Evolutionary conservation across 2,797 vertebrate species (phyloP).

Genomic region (Sciurus carolinensis): DNA sequence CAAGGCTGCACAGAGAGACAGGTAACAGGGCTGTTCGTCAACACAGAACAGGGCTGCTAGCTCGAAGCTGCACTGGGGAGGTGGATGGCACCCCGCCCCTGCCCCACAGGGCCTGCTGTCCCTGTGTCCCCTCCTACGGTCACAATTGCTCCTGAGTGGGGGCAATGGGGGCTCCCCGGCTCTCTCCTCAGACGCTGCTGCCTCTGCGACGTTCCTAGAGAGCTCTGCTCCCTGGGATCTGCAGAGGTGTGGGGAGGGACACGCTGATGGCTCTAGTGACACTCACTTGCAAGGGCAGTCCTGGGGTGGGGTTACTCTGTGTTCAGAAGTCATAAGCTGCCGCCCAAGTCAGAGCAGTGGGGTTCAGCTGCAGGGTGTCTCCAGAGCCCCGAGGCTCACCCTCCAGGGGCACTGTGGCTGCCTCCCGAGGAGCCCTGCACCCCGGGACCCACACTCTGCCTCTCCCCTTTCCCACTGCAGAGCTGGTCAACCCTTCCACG

Average conservation of each 20-base stretch:
- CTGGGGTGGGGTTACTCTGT: rapidly evolving
- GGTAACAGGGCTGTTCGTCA: rapidly evolving
- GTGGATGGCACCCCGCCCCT: rapidly evolving
- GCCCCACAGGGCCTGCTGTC: rapidly evolving
- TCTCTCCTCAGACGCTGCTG: not conserved
- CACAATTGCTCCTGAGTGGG: not conserved
- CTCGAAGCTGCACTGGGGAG: rapidly evolving
- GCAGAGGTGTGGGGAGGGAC: not conserved
- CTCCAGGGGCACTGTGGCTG: rapidly evolving
- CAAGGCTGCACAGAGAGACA: not conserved
- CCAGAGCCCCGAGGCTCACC: rapidly evolving
- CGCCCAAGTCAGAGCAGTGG: rapidly evolving
- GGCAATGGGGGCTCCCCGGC: not conserved
- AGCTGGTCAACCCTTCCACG: not conserved
- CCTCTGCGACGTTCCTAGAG: not conserved
- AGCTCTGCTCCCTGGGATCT: not conserved
- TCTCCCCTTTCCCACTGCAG: rapidly evolving
- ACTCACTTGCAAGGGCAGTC: not conserved
- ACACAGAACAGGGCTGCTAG: rapidly evolving
- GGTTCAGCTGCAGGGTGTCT: rapidly evolving
- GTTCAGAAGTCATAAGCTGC: not conserved
- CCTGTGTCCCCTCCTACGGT: rapidly evolving
- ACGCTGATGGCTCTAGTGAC: no score
- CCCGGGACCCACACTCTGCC: rapidly evolving
- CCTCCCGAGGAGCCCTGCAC: rapidly evolving